Base-by-base conservation (phyloP, 2,113 vertebrate genomes). In the Centropus unirufus region DNA sequence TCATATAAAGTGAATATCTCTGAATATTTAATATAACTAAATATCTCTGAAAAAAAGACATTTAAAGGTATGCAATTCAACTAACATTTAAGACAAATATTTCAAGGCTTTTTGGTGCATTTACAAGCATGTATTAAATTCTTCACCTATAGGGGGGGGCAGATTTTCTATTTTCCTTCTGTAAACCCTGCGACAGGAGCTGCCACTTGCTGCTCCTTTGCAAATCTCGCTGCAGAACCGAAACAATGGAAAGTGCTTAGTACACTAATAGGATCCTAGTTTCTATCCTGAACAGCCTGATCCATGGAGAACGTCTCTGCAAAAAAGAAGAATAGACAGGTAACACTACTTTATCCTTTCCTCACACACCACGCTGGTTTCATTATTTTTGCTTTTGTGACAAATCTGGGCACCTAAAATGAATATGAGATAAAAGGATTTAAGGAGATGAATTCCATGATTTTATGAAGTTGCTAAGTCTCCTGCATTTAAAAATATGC, bases 91-190 rank as follows among this genome's bases (percentile, higher is more conserved):
- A 88, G 32, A 51, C 40, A 1, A 75, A 47, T 1, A 1, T 58
- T 94, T 83, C 51, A 32, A 66, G 36, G 36, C 3, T 73, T 88
- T 90, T 74, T 39, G 47, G 54, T 39, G 46, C 10, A 44, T 68
- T 85, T 79, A 26, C 13, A 55, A 83, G 59, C 26, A 24, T 9
- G 13, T 22, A 4, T 83, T 59, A 49, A 47, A 5, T n/a, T 90
- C 47, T 42, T 95, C 91, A 82, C 91, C 94, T 57, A 67, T 64
- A 96, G 94, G 73, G 93, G 92, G 95, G 89, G 94, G 83, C 89
- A 96, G 57, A 97, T 81, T 93, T 76, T 59, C 42, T 89, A 27
- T n/a, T 73, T 94, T 83, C 40, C 29, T 54, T 66, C 83, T 90
- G 78, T 90, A 95, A 90, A 81, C 63, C 66, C 66, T 85, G 64